Conservation (phyloP, 2,797 vertebrate genomes). For the Oceanodroma leucorhoa region DNA sequence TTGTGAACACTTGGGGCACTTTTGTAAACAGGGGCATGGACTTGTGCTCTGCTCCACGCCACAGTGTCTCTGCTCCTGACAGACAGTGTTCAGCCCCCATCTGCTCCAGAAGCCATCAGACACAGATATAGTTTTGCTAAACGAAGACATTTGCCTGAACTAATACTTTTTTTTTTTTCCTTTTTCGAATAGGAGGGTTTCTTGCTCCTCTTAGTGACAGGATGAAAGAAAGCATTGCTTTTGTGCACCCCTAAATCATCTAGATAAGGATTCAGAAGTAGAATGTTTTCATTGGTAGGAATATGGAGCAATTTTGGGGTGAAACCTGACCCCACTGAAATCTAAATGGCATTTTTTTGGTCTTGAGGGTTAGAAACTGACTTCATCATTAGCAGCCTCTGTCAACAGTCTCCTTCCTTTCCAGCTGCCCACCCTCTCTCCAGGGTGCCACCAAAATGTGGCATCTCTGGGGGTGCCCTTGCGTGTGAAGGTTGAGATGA, state of each 20-base stretch:
- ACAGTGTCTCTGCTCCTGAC: not conserved
- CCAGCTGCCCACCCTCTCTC: not conserved
- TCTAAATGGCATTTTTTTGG: not conserved
- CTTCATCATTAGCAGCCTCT: not conserved
- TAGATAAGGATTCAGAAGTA: not conserved
- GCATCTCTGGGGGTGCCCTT: not conserved
- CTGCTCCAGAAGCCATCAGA: not conserved
- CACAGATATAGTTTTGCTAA: not conserved
- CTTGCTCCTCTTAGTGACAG: not conserved
- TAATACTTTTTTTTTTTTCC: not conserved
- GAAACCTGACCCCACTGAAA: not conserved
- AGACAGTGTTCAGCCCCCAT: not conserved
- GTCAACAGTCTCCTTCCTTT: not conserved
- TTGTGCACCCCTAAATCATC: not conserved
- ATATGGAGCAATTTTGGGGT: not conserved
- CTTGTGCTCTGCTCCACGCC: not conserved
- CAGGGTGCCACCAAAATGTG: not conserved
- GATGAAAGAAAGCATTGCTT: not conserved
- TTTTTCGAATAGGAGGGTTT: not conserved
- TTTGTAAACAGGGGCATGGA: conserved; percentile 16
- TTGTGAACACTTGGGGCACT: not conserved
- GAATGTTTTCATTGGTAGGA: not conserved
- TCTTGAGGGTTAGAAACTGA: not conserved
- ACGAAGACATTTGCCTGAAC: not conserved
- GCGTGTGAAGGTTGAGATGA: not conserved